Base-by-base conservation (phyloP, 2,797 vertebrate genomes). In the Tenualosa ilisha region DNA sequence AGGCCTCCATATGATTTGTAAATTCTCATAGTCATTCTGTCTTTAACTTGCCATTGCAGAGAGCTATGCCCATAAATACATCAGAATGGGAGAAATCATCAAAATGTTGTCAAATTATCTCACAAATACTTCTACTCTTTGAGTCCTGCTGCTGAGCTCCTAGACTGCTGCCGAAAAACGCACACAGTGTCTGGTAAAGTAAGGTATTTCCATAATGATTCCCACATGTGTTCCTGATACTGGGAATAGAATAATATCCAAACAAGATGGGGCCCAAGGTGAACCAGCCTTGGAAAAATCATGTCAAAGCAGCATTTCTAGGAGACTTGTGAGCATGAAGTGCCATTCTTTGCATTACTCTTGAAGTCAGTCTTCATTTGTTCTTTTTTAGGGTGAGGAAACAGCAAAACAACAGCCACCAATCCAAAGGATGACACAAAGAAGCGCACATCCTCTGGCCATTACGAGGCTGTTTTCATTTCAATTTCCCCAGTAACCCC, bases 181-280 rank as follows among this genome's bases (percentile, higher is more conserved):
- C 84, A 91, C 87, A 89, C 93, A 26, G 17, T 90, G 85, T 93
- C 93, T 94, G 93, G 89, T 92, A 83, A 89, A 93, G 91, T 92
- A 90, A 94, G 91, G 91, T 93, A 94, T 95, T 94, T 94, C 91
- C 91, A 92, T 95, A 94, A 96, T 95, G 91, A 91, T 88, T 95
- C 90, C 94, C 95, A 95, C 91, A 95, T 96, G 95, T 93, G 91
- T 89, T 91, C 90, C 91, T 91, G 90, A 93, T 92, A 92, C 93
- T 91, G 88, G 79, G 85, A 84, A 87, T 91, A 87, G 86, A 86
- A 87, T 86, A 89, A 91, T 90, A 94, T 94, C 93, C 89, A 93
- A 91, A 91, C 92, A 93, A 93, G 91, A 93, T 92, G 93, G 91
- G 89, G 93, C 92, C 93, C 93, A 94, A 93, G 92, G 94, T 94